A percentile compares a stretch with the other conserved stretches of the same genome.
Conservation (phyloP, 2,113 vertebrate species). For the Columba livia region DNA sequence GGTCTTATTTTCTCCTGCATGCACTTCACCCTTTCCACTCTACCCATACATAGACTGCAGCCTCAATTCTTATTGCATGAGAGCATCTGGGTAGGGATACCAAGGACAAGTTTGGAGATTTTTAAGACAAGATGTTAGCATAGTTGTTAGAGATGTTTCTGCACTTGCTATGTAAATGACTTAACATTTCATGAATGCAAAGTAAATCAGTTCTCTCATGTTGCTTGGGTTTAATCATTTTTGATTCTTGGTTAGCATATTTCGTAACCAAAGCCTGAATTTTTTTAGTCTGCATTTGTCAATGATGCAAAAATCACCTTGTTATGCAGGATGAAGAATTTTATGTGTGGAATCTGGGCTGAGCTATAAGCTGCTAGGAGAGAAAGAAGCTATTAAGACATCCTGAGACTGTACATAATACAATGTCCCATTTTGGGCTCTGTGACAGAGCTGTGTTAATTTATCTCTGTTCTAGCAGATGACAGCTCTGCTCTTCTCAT, state of each 20-base stretch:
- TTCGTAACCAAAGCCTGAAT: neutral
- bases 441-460: neutral
- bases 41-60: neutral
- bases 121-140: neutral
- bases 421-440: neutral
- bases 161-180: conserved; percentile 29
- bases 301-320: conserved; percentile 24
- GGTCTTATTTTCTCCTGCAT: neutral
- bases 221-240: conserved; percentile 34
- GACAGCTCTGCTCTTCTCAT: conserved; percentile 7
- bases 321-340: conserved; percentile 28
- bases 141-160: neutral
- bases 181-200: neutral
- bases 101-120: neutral
- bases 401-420: neutral
- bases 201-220: neutral
- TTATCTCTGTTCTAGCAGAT: conserved; percentile 30
- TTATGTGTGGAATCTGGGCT: conserved; percentile 37
- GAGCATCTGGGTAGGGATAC: neutral
- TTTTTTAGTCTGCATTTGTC: conserved; percentile 4
- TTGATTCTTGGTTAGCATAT: conserved; percentile 38
- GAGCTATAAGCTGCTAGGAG: conserved; percentile 32
- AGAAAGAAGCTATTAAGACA: conserved; percentile 1
- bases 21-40: neutral
- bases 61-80: neutral